A percentile compares a stretch with the other conserved stretches of the same genome.
Conservation (phyloP, 2,797 vertebrate genomes). For the Pangasius djambal region DNA sequence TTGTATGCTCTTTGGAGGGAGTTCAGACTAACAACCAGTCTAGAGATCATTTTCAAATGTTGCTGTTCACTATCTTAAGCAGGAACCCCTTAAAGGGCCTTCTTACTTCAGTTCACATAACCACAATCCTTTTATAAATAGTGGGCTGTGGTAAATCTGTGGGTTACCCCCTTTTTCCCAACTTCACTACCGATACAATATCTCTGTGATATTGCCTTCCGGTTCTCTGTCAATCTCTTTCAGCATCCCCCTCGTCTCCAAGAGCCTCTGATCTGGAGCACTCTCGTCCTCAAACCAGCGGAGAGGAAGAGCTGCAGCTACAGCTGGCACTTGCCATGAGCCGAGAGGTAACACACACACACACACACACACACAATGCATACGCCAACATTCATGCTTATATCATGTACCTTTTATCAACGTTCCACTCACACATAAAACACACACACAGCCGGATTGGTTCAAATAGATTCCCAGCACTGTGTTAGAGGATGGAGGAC, state of each 20-base stretch:
- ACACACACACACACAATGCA: neutral
- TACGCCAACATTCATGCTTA: too few relatives aligned
- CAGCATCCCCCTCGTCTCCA: conserved; percentile 88
- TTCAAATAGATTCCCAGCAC: neutral
- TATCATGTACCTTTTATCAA: neutral
- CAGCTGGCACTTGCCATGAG: conserved; percentile 95
- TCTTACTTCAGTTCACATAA: neutral
- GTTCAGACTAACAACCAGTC: neutral
- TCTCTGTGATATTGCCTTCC: neutral
- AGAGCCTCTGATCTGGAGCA: conserved; percentile 90
- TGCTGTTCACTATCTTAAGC: neutral
- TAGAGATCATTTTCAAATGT: neutral
- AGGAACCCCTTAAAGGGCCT: neutral
- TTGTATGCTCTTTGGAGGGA: neutral
- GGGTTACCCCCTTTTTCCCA: neutral
- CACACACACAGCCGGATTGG: neutral
- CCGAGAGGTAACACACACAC: conserved; percentile 56
- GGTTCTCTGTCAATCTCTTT: conserved; percentile 2
- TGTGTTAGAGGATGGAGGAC: neutral
- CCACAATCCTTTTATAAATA: too few relatives aligned
- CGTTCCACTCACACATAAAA: neutral
- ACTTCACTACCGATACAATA: neutral
- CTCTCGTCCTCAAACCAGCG: conserved; percentile 90
- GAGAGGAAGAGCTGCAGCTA: conserved; percentile 94
- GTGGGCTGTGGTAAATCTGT: neutral